Evolutionary conservation across 2,113 vertebrate genomes (phyloP), one percentile per base, ranked within the genome.

Genomic region (Mormyrus lacerda): DNA sequence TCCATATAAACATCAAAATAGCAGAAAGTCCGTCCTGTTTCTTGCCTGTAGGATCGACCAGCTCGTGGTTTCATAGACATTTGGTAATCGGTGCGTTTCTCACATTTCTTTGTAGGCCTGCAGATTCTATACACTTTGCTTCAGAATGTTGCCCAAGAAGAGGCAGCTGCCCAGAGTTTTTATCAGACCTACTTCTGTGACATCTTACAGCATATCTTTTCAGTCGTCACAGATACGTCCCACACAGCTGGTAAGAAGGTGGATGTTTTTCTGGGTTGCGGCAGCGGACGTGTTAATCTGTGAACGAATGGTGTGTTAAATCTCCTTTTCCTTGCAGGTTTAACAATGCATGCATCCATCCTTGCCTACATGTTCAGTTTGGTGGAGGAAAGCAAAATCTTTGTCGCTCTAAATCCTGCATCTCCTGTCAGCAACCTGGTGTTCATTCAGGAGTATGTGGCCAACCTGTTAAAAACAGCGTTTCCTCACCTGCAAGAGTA

Each of bases 291-390:
- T 88, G 27, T 88, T 47, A 24, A 42, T 17, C 21, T 4, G 50
- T 58, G 39, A 24, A 89, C 0, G 73, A 31, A 39, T 35, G 21
- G 6, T 19, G 27, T 73, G 3, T 53, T 53, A 24, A 13, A 24
- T 47, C 45, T 51, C 55, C 11, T 83, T 87, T 92, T 83, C 89
- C 87, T 35, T 79, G 88, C 94, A 99, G 98, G 98, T 92, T 95
- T 99, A 93, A 99, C 98, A 79, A 99, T 99, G 98, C 98, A 99
- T 45, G 98, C 98, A 0, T 99, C 98, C 84, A 99, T 99, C 95
- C 96, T 99, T 88, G 98, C 98, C 39, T 99, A 99, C 95, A 99
- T 99, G 98, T 99, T 99, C 93, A 99, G 98, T 95, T 95, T 99
- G 91, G 97, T 99, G 92, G 98, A 99, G 95, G 98, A 99, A 94